A percentile compares a stretch with the other conserved stretches of the same genome.
Conservation (phyloP, 2,797 vertebrate genomes). For the Scarus forsteni region DNA sequence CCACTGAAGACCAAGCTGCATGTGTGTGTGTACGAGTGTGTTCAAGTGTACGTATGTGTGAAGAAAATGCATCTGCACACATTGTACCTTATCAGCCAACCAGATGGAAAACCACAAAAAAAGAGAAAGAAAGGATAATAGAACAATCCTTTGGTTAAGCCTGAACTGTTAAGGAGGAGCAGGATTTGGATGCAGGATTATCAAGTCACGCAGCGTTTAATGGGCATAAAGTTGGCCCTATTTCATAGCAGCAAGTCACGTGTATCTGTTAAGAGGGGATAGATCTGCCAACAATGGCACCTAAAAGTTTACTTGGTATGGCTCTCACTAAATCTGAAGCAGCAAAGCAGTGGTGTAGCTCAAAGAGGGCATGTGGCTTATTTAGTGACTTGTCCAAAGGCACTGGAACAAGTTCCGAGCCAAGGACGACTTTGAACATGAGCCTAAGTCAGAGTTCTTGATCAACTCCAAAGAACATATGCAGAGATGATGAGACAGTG, state of each 20-base stretch:
- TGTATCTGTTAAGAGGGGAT: neutral
- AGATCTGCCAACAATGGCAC: neutral
- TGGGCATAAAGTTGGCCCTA: neutral
- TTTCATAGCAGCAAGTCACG: neutral
- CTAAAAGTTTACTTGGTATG: conserved; percentile 1
- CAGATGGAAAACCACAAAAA: conserved; percentile 7
- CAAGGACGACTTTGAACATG: neutral
- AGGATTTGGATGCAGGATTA: conserved; percentile 9
- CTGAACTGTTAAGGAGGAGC: conserved; percentile 4
- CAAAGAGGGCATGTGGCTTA: neutral
- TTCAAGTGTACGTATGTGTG: conserved; percentile 10
- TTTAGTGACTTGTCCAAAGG: neutral
- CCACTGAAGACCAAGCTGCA: conserved; percentile 41
- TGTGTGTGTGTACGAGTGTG: neutral
- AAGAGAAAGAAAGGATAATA: neutral
- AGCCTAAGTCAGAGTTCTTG: neutral
- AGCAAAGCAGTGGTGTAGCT: conserved; percentile 3
- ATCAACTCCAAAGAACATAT: neutral
- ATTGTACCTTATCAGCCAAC: conserved; percentile 16
- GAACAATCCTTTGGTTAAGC: conserved; percentile 3
- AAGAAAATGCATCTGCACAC: conserved; percentile 5
- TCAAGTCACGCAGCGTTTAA: neutral
- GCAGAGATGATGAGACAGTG: neutral
- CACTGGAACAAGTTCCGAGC: neutral
- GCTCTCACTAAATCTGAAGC: neutral